Evolutionary conservation across 2,113 vertebrate species (phyloP).

Genomic region (Motacilla alba): DNA sequence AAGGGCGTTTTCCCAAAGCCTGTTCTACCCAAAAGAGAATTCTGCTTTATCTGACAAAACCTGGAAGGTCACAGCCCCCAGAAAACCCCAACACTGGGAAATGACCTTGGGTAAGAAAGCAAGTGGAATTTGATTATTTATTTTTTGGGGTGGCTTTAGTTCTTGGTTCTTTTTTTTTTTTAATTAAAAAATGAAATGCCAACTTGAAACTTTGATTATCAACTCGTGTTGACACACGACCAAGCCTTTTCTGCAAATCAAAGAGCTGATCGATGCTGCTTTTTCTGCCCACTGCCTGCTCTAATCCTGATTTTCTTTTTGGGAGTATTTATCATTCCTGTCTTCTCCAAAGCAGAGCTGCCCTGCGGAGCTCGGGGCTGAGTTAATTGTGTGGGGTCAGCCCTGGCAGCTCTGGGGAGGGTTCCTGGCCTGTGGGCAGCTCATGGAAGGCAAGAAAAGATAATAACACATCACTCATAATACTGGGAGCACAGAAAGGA

Average conservation of each 20-base stretch:
- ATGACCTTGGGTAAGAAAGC: background rate
- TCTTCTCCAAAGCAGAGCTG: background rate
- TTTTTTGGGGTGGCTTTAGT: background rate
- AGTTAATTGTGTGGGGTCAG: background rate
- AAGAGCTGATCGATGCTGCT: background rate
- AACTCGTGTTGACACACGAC: rapidly evolving
- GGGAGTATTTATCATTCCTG: background rate
- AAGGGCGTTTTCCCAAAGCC: background rate
- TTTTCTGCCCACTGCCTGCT: background rate
- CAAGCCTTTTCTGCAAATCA: background rate
- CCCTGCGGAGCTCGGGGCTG: background rate
- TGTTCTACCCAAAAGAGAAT: background rate
- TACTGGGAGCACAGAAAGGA: background rate
- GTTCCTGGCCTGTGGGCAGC: background rate
- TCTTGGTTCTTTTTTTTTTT: background rate
- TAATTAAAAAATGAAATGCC: background rate
- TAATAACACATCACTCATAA: background rate
- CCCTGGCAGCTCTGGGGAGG: background rate
- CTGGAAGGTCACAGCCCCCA: background rate
- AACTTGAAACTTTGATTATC: background rate
- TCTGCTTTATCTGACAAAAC: background rate
- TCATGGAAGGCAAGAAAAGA: background rate
- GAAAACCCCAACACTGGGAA: background rate
- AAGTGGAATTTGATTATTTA: background rate
- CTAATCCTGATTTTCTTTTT: background rate